These are phyloP conservation scores for Pogonophryne albipinna DNA, from an alignment of 2,797 vertebrate species.

Conservation along the genomic window DNA sequence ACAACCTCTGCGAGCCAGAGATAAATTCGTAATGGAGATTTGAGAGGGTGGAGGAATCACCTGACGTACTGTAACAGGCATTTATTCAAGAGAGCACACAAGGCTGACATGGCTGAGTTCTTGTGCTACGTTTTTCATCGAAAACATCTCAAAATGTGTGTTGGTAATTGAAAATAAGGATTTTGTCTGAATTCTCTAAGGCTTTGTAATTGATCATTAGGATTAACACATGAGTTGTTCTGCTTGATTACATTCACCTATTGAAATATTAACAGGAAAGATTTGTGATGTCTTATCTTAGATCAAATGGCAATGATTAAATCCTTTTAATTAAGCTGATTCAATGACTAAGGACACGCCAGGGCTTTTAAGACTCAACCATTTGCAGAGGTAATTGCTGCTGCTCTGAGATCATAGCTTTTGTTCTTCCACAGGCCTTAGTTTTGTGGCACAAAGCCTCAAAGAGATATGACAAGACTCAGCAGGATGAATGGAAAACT, in stretches of 20 bases:
- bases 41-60: slow-evolving; percentile 39
- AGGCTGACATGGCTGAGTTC: neutral
- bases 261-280: slow-evolving; percentile 7
- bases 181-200: neutral
- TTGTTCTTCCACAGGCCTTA: neutral
- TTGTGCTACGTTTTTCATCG: neutral
- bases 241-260: slow-evolving; percentile 13
- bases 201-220: slow-evolving; percentile 5
- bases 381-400: neutral
- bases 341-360: neutral
- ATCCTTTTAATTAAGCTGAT: slow-evolving; percentile 14
- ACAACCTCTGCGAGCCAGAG: slow-evolving; percentile 68
- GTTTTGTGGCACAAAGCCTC: neutral
- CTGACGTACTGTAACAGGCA: slow-evolving; percentile 19
- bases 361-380: neutral
- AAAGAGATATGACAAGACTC: neutral
- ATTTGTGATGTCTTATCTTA: neutral
- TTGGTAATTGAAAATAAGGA: neutral
- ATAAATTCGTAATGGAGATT: slow-evolving; percentile 64
- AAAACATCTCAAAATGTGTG: neutral
- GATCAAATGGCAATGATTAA: neutral
- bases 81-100: too few species aligned
- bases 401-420: neutral
- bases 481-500: neutral
- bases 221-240: slow-evolving; percentile 21